Evolutionary conservation across 2,888 invertebrate genomes (phyloP).

Genomic region (Pinctada fucata): DNA sequence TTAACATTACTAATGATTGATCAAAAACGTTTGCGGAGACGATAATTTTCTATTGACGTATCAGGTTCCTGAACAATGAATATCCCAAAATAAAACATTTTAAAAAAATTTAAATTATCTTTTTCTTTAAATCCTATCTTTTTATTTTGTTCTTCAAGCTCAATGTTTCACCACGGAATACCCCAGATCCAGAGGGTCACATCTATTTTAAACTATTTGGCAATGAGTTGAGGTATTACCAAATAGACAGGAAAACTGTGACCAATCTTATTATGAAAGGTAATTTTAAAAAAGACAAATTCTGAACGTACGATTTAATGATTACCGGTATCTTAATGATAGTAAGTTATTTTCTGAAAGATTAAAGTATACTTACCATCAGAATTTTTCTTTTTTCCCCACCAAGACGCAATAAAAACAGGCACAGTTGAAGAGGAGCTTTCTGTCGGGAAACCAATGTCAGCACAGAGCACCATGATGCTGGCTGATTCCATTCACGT

Average conservation of each 20-base stretch:
- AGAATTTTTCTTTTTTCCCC: too few relatives aligned
- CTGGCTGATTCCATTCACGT: slow-evolving; percentile 36
- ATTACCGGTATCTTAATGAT: too few relatives aligned
- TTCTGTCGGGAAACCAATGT: slow-evolving; percentile 18
- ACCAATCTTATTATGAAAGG: slow-evolving; percentile 8
- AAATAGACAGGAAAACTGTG: slow-evolving; percentile 29
- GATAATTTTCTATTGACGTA: too few relatives aligned
- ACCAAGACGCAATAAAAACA: not conserved
- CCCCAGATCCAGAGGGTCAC: slow-evolving; percentile 43
- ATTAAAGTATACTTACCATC: too few relatives aligned
- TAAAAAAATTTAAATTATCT: too few relatives aligned
- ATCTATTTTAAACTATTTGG: slow-evolving; percentile 54
- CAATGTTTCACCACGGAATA: slow-evolving; percentile 44
- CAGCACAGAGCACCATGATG: slow-evolving; percentile 38
- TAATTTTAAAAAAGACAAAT: slow-evolving; percentile 1
- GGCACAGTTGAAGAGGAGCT: slow-evolving; percentile 21
- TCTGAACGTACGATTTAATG: not conserved
- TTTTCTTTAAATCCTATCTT: too few relatives aligned
- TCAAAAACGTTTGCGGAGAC: too few relatives aligned
- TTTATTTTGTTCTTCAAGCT: slow-evolving; percentile 40
- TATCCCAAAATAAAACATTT: too few relatives aligned
- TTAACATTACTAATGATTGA: too few relatives aligned
- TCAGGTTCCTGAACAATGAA: too few relatives aligned
- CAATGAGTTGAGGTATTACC: slow-evolving; percentile 51
- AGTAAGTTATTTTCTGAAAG: not conserved